Base-by-base conservation (phyloP, 2,888 invertebrate genomes). In the Eupithecia inturbata region DNA sequence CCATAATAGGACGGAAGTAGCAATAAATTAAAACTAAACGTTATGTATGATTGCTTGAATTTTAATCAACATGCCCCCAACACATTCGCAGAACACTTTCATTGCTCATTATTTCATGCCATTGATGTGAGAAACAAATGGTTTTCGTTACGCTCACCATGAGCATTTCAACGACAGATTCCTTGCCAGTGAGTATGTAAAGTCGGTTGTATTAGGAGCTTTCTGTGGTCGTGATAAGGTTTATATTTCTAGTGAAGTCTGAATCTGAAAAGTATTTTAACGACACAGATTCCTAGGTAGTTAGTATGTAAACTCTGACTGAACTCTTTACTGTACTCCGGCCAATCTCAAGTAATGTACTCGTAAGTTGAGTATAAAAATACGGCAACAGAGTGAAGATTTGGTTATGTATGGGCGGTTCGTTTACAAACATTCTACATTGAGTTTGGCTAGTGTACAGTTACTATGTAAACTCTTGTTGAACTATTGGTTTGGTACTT, bases 71-170 rank as follows among this genome's bases (percentile, higher is more conserved):
- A 75, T 36, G 63, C 72, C 72, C 70, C 67, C 53, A 72, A 70
- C 72, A 71, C 68, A 68, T 72, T 68, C 64, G 41, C 49, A 70
- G 67, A 70, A 73, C 73, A 66, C 71, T 73, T 76, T 69, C 71
- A 71, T 67, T 67, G 73, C 71, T 73, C 68, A 73, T 72, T 70
- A 70, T 26, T 26, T 26, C 22, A 33, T 49, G n/a, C 72, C 73
- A 71, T 71, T 76, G 76, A 73, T 73, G 75, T 73, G 76, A 66
- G 62, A 39, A 70, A 69, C 49, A 68, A 76, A 76, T 71, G 75
- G 49, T 76, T 69, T 73, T 67, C 69, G 66, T 67, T 53, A 71
- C 72, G 53, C 67, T 76, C 68, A 69, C 73, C 22, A 12, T 53
- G 53, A 53, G 12, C 5, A 26, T 57, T 53, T 14, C 57, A 26